Conservation (phyloP, 1,140 invertebrate genomes). For the Panagrolaimus sp. region DNA sequence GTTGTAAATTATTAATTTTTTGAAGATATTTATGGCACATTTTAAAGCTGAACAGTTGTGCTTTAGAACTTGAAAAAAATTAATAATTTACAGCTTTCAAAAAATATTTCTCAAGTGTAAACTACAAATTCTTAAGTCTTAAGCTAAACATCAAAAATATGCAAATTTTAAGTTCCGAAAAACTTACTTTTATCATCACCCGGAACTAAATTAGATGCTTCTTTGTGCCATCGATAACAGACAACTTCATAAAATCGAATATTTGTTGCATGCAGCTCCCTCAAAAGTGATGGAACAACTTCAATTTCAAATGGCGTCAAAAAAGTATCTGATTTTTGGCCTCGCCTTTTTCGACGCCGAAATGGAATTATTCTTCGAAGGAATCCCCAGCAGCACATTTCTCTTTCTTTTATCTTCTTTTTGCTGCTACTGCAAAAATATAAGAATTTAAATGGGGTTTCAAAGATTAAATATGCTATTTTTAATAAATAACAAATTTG, state of each 20-base stretch:
- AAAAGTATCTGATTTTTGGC: slow-evolving; percentile 24
- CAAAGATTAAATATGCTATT: no score
- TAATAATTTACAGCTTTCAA: no score
- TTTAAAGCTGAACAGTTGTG: no score
- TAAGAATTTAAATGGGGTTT: neutral
- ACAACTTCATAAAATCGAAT: slow-evolving; percentile 51
- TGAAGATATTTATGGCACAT: no score
- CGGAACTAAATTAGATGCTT: neutral
- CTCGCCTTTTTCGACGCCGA: neutral
- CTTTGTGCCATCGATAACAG: slow-evolving; percentile 35
- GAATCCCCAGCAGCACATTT: slow-evolving; percentile 5
- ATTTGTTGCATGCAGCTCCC: slow-evolving; percentile 39
- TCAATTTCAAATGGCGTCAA: slow-evolving; percentile 49
- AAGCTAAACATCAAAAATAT: neutral
- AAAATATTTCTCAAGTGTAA: no score
- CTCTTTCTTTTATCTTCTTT: neutral
- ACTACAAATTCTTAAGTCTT: no score
- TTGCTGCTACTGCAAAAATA: neutral
- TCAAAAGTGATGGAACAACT: slow-evolving; percentile 46
- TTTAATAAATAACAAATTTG: no score
- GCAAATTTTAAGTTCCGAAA: neutral
- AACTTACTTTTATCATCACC: neutral
- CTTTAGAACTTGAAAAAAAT: no score
- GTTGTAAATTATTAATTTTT: no score
- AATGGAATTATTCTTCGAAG: neutral